phyloP scores from a whole-genome alignment of 1,140 invertebrate genomes.

The Hycleus phaleratus region DNA sequence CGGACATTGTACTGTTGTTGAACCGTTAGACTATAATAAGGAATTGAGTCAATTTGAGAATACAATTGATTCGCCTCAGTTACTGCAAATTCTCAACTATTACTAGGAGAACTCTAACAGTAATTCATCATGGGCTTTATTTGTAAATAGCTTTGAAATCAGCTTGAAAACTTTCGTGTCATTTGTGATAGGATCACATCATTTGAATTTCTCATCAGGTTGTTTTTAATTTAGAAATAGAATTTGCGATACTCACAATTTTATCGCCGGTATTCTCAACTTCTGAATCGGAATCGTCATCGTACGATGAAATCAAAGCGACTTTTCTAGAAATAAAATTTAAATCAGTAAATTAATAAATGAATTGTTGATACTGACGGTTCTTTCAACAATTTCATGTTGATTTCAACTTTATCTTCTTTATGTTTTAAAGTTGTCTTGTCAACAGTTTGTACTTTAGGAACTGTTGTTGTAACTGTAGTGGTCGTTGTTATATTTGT shows the following conservation, averaged over 20 bases:
- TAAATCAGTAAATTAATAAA: slow-evolving; percentile 11
- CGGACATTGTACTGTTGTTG: neutral
- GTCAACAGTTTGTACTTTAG: slow-evolving; percentile 10
- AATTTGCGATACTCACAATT: neutral
- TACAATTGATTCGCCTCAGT: slow-evolving; percentile 25
- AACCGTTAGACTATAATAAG: neutral
- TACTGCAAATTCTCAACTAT: slow-evolving; percentile 34
- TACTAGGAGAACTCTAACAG: slow-evolving; percentile 38
- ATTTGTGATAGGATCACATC: slow-evolving; percentile 2
- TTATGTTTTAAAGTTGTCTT: slow-evolving; percentile 11
- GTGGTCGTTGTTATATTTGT: neutral
- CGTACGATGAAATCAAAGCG: slow-evolving; percentile 54
- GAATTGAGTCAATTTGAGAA: neutral
- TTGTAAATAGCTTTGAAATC: slow-evolving; percentile 20
- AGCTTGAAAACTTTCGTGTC: slow-evolving; percentile 42
- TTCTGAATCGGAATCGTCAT: slow-evolving; percentile 42
- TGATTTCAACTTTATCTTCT: neutral
- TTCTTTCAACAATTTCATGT: too few species aligned
- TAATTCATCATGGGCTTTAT: slow-evolving; percentile 34
- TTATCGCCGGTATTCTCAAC: slow-evolving; percentile 27
- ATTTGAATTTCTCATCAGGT: slow-evolving; percentile 17
- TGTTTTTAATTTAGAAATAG: slow-evolving; percentile 3
- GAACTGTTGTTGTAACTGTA: neutral
- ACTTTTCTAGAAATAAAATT: slow-evolving; percentile 45
- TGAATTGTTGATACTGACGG: too few species aligned